Evolutionary conservation across 2,888 invertebrate genomes (phyloP).

Genomic region (Tetanocera ferruginea): DNA sequence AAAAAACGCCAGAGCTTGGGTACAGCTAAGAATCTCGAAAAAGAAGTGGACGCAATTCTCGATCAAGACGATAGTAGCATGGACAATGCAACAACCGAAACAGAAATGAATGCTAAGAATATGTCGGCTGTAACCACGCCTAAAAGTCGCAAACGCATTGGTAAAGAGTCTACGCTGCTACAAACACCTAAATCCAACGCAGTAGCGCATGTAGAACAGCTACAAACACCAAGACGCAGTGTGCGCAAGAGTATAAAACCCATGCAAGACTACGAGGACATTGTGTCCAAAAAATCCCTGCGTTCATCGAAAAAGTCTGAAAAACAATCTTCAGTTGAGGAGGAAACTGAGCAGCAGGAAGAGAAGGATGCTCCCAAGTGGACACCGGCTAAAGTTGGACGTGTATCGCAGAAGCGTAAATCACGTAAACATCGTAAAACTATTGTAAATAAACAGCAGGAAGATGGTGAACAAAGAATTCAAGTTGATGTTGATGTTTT

Average conservation of each 20-base stretch:
- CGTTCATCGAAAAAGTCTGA: constrained; percentile 15
- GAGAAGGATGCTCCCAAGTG: constrained; percentile 51
- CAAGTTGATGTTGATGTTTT: constrained; percentile 6
- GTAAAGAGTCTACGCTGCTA: neutral
- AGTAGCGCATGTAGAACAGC: constrained; percentile 13
- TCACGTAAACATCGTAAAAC: constrained; percentile 30
- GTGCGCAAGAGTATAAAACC: constrained; percentile 63
- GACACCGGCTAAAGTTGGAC: constrained; percentile 59
- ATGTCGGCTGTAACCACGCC: neutral
- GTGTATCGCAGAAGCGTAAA: constrained; percentile 57
- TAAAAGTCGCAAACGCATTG: neutral
- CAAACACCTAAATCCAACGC: constrained; percentile 11
- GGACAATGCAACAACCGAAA: neutral
- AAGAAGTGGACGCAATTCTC: constrained; percentile 44
- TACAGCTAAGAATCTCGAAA: constrained; percentile 40
- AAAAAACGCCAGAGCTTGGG: neutral
- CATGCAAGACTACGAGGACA: constrained; percentile 61
- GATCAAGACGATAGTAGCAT: constrained; percentile 44
- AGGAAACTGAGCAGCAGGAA: neutral
- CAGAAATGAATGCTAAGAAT: neutral
- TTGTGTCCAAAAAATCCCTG: constrained; percentile 49
- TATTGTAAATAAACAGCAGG: neutral
- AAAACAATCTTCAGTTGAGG: neutral
- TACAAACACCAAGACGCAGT: constrained; percentile 62
- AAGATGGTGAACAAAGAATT: constrained; percentile 1